Evolutionary conservation across 92 coral and sea anemone genomes (phyloP).

Genomic region (Pocillopora grandis): DNA sequence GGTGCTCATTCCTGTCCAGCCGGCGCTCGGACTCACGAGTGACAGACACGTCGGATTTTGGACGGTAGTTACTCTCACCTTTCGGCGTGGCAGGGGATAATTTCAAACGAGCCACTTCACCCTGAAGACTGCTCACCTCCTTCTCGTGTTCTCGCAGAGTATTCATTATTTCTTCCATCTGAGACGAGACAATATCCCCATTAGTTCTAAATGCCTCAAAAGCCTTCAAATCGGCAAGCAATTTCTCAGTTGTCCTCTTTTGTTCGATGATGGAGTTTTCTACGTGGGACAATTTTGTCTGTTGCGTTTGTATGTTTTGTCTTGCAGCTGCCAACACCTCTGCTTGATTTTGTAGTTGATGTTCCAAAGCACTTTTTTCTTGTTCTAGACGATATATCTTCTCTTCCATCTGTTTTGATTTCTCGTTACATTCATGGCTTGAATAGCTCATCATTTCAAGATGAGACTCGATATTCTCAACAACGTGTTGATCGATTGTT

Average conservation of each 20-base stretch:
- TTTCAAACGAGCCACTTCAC: slow-evolving; percentile 30
- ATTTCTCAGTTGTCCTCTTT: slow-evolving; percentile 8
- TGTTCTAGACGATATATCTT: slow-evolving; percentile 15
- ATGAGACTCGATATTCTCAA: slow-evolving; percentile 35
- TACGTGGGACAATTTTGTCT: slow-evolving; percentile 36
- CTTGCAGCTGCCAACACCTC: slow-evolving; percentile 51
- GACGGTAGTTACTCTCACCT: not conserved
- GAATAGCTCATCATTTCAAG: slow-evolving; percentile 34
- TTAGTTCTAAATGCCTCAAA: not conserved
- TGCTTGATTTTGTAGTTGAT: slow-evolving; percentile 43
- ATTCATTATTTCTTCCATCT: slow-evolving; percentile 48
- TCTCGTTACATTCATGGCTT: not conserved
- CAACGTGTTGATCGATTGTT: slow-evolving; percentile 36
- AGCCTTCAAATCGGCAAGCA: slow-evolving; percentile 1
- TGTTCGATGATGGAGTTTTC: slow-evolving; percentile 36
- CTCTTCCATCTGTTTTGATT: not conserved
- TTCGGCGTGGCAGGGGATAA: not conserved
- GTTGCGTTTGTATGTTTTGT: slow-evolving; percentile 57
- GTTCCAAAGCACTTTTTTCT: slow-evolving; percentile 16
- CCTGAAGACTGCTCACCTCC: slow-evolving; percentile 25
- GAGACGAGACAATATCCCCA: slow-evolving; percentile 26
- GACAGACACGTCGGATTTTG: not conserved
- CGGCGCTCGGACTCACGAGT: slow-evolving; percentile 49
- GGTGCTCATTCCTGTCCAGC: slow-evolving; percentile 64
- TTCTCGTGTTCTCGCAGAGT: slow-evolving; percentile 29